Conservation (phyloP, 2,888 invertebrate genomes). For the Pseudanteris insignis region DNA sequence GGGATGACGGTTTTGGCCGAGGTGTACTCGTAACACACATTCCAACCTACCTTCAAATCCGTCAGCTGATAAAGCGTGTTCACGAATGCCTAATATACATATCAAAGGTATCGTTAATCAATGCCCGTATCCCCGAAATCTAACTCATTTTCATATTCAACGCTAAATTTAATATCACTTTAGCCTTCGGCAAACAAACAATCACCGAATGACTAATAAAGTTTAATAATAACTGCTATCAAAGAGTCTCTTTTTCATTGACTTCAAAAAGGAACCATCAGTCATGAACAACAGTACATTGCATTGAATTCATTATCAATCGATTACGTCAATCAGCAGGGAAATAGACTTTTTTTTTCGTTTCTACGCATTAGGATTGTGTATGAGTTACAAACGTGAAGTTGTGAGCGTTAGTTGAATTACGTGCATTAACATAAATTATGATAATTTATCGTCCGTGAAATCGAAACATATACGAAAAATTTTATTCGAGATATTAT, state of each 20-base stretch:
- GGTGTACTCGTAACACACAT: constrained; percentile 31
- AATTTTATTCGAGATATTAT: too few relatives aligned
- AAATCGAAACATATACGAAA: too few relatives aligned
- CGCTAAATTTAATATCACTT: constrained; percentile 29
- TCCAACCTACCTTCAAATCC: constrained; percentile 34
- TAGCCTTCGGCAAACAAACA: constrained; percentile 31
- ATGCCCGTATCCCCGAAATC: constrained; percentile 24
- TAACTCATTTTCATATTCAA: constrained; percentile 20
- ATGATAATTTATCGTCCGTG: too few relatives aligned
- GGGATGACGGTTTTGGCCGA: too few relatives aligned
- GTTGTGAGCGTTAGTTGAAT: too few relatives aligned
- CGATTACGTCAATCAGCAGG: constrained; percentile 31
- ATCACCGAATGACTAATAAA: constrained; percentile 22
- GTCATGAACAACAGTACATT: constrained; percentile 27
- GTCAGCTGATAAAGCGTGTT: constrained; percentile 16
- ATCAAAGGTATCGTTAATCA: constrained; percentile 40
- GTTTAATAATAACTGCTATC: too few relatives aligned
- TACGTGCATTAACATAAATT: too few relatives aligned
- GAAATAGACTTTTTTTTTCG: too few relatives aligned
- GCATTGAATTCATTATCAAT: constrained; percentile 26
- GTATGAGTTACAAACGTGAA: too few relatives aligned
- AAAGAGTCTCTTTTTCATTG: constrained; percentile 20
- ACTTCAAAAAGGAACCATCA: constrained; percentile 35
- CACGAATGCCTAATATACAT: constrained; percentile 26
- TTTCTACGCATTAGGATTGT: too few relatives aligned